Evolutionary conservation across 1,140 invertebrate species (phyloP), one percentile per base, ranked within the genome.

Genomic region (Apis laboriosa): DNA sequence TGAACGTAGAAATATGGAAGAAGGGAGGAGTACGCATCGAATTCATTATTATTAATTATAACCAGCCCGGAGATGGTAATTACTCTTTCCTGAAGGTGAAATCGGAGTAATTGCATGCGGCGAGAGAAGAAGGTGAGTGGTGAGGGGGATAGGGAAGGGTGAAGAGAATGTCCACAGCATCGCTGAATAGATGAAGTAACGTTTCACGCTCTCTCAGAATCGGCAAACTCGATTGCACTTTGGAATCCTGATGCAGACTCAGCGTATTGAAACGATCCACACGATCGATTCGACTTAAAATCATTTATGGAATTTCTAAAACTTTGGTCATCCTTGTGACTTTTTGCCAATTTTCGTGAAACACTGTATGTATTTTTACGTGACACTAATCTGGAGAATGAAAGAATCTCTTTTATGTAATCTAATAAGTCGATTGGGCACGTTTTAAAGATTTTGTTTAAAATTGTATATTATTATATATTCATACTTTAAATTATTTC

Each of bases 251-350:
- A 77, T 81, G 78, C 74, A 87, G 82, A 84, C 70, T 78, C 74
- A 75, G 70, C 86, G 68, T 78, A 67, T 74, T 77, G 66, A 85
- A 84, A 86, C 73, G 88, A 85, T 84, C 85, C 86, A 79, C 70
- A 84, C 77, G 86, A 89, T 89, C 88, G 87, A 88, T 84, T 61
- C 80, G 63, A 82, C 88, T 87, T 86, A 84, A 61, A 77, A 79
- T 67, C 70, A 83, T 77, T 58, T 76, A 34, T 34, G 79, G 74
- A 82, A 89, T 90, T 90, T 89, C 86, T 72, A 86, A 61, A 76
- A 86, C 66, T 34, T 34, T 0, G 77, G 80, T 85, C 67, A 70
- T 88, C 79, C 83, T 84, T 86, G 64, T 56, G 84, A 88, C 77
- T 80, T 83, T 90, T 89, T 70, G 43, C 17, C 67, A 67, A 34